Evolutionary conservation across 64 coral and sea anemone genomes (phyloP).

Genomic region (Exaiptasia diaphana): DNA sequence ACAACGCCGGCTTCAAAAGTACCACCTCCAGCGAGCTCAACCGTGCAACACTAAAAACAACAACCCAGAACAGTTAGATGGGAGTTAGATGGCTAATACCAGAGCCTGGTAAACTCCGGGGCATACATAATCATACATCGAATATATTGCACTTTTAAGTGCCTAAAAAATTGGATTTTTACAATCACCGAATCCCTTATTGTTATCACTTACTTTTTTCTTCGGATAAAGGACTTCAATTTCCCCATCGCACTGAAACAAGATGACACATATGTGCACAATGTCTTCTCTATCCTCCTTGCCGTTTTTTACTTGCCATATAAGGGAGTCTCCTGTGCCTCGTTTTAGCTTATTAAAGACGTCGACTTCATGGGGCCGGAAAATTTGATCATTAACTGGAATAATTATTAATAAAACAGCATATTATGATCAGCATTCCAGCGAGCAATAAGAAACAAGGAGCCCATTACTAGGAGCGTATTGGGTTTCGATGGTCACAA

Average conservation of each 20-base stretch:
- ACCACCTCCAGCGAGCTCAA: neutral
- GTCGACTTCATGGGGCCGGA: neutral
- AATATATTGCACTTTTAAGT: too few relatives aligned
- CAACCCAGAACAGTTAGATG: neutral
- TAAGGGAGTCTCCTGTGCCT: constrained; percentile 31
- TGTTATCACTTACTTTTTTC: neutral
- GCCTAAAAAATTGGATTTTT: too few relatives aligned
- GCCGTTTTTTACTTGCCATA: constrained; percentile 35
- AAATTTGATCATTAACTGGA: neutral
- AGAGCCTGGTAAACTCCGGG: too few relatives aligned
- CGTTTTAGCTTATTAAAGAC: neutral
- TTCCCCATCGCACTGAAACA: constrained; percentile 40
- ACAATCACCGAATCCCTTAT: too few relatives aligned
- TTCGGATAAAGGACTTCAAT: constrained; percentile 20
- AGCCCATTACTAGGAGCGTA: too few relatives aligned
- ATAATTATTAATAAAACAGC: neutral
- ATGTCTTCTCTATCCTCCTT: neutral
- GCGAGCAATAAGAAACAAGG: too few relatives aligned
- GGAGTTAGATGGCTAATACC: neutral
- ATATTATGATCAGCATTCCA: too few relatives aligned
- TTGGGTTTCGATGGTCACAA: too few relatives aligned
- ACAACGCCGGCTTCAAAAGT: constrained; percentile 33
- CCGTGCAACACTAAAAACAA: too few relatives aligned
- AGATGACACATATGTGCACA: constrained; percentile 24
- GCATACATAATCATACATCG: too few relatives aligned